These are phyloP conservation scores for Octodon degus DNA, from an alignment of 2,113 vertebrate species.

Conservation along the genomic window DNA sequence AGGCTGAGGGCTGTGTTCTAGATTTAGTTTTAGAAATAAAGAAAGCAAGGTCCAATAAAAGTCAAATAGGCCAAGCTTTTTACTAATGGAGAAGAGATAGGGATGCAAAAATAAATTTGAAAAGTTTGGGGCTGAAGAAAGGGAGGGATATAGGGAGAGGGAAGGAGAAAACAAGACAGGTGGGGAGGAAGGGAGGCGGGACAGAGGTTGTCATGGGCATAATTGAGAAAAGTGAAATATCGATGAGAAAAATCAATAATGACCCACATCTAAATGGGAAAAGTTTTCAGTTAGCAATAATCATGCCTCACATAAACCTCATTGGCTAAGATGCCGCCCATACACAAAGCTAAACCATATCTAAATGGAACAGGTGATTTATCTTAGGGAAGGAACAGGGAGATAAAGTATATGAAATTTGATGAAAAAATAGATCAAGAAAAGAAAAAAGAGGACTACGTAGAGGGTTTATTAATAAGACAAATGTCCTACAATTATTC, in stretches of 20 bases:
- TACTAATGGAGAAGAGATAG: not conserved
- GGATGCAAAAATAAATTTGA: slow-evolving; percentile 21
- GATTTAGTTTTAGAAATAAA: slow-evolving; percentile 23
- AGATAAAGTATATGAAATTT: not conserved
- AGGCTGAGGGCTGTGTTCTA: not conserved
- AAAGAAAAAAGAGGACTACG: not conserved
- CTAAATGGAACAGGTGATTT: not conserved
- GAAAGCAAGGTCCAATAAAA: not conserved
- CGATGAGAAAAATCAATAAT: not conserved
- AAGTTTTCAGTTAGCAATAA: too few relatives aligned
- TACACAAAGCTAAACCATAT: not conserved
- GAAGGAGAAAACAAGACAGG: fast-evolving
- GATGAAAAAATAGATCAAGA: not conserved
- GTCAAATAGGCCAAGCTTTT: not conserved
- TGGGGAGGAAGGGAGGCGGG: not conserved
- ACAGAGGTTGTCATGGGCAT: not conserved
- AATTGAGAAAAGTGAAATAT: not conserved
- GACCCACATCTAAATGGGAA: too few relatives aligned
- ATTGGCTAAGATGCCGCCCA: too few relatives aligned
- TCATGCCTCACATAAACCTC: too few relatives aligned
- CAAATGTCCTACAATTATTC: not conserved
- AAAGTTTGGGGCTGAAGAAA: not conserved
- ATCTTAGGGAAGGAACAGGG: not conserved
- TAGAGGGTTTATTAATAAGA: not conserved
- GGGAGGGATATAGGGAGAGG: not conserved